Percentiles rank a stretch among this genome's conserved stretches.
These are phyloP conservation scores for Hartigia nigra DNA, from an alignment of 2,888 invertebrate species.

Conservation along the genomic window DNA sequence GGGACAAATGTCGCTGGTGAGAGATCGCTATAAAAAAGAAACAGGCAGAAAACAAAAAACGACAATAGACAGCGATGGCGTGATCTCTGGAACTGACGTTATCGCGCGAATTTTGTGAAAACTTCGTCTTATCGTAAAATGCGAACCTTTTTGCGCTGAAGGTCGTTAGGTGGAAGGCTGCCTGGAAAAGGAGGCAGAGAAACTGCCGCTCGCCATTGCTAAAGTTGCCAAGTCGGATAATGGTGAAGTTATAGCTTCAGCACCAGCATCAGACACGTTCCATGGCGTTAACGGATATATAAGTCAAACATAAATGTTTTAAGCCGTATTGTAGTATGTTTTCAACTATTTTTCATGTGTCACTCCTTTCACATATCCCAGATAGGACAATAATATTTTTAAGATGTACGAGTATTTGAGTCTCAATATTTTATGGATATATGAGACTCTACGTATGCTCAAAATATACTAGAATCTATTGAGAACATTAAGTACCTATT, in stretches of 20 bases:
- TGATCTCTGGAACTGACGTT: constrained; percentile 39
- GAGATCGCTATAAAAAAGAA: constrained; percentile 11
- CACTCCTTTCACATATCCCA: background rate
- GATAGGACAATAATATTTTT: too few species aligned
- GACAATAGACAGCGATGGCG: background rate
- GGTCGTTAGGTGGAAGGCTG: constrained; percentile 34
- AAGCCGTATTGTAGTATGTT: background rate
- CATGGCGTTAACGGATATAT: background rate
- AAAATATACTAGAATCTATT: too few species aligned
- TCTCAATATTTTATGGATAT: too few species aligned
- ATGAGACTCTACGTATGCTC: too few species aligned
- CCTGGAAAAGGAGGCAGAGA: constrained; percentile 20
- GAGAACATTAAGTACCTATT: too few species aligned
- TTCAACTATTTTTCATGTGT: background rate
- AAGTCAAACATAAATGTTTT: background rate
- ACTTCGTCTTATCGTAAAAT: constrained; percentile 56
- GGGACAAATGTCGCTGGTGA: constrained; percentile 17
- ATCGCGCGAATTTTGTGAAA: constrained; percentile 59
- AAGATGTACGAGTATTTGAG: too few species aligned
- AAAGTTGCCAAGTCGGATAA: constrained; percentile 61
- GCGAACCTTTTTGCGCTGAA: constrained; percentile 25
- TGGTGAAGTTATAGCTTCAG: constrained; percentile 58
- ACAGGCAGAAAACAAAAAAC: background rate
- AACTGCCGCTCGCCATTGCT: constrained; percentile 23
- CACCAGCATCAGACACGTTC: constrained; percentile 27